A percentile compares a stretch with the other conserved stretches of the same genome.
These are phyloP conservation scores for Archocentrus centrarchus DNA, from an alignment of 2,113 vertebrate genomes.

Conservation along the genomic window DNA sequence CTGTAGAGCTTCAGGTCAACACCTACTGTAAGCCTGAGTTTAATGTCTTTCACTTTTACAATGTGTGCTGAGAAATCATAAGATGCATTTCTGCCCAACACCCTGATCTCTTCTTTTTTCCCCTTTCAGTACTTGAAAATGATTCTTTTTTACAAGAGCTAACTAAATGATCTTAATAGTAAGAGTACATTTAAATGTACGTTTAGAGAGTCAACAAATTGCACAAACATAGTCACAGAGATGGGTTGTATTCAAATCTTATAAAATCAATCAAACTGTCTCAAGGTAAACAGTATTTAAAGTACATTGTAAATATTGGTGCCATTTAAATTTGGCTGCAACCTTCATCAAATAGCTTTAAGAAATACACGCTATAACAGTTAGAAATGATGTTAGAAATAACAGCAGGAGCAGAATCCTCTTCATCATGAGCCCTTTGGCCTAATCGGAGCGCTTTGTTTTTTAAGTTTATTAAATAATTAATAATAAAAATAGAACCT, in stretches of 20 bases:
- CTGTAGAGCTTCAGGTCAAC: not conserved
- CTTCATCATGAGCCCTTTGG: not conserved
- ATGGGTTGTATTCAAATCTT: not conserved
- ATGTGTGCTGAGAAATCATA: not conserved
- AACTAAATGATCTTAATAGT: not conserved
- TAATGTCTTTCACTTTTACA: constrained; percentile 9
- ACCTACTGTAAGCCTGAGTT: not conserved
- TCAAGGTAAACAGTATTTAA: not conserved
- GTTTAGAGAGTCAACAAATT: not conserved
- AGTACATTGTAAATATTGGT: not conserved
- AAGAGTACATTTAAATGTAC: not conserved
- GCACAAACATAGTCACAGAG: not conserved
- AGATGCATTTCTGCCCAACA: not conserved
- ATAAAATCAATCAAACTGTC: not conserved
- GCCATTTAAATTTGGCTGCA: not conserved
- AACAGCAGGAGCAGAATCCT: not conserved
- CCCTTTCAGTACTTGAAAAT: not conserved
- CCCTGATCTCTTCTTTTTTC: not conserved
- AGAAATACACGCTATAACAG: too few species aligned
- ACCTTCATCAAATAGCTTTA: not conserved
- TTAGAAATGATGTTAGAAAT: not conserved
- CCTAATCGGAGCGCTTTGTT: not conserved
- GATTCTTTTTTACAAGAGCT: not conserved
- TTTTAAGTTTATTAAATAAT: not conserved
- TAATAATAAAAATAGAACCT: not conserved